phyloP scores from a whole-genome alignment of 2,888 invertebrate species.

The Steinernema hermaphroditum region DNA sequence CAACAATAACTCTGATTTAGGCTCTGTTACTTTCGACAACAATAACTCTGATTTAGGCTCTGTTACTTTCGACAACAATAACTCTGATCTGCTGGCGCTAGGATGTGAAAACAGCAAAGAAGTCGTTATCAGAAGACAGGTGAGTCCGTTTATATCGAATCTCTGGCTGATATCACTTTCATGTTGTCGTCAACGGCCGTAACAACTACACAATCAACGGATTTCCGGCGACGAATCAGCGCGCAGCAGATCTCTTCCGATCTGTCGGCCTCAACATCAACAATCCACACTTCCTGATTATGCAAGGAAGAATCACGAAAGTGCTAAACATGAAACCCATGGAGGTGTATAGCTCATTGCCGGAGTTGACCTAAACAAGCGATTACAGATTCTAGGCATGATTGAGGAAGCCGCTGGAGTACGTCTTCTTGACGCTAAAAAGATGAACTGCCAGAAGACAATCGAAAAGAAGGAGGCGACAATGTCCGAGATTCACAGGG shows the following conservation, averaged over 20 bases:
- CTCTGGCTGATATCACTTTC: constrained; percentile 26
- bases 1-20: no score
- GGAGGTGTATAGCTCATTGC: constrained; percentile 74
- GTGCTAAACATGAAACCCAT: constrained; percentile 97
- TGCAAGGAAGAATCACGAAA: constrained; percentile 98
- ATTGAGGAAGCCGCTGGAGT: constrained; percentile 98
- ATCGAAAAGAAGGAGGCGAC: constrained; percentile 91
- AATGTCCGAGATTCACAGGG: constrained; percentile 76
- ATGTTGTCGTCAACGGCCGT: constrained; percentile 65
- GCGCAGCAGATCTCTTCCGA: constrained; percentile 90
- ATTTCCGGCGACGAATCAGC: constrained; percentile 82
- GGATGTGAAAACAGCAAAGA: constrained; percentile 89
- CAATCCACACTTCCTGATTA: constrained; percentile 95
- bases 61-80: constrained; percentile 87
- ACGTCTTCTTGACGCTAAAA: constrained; percentile 91
- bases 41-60: no score
- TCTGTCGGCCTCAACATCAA: constrained; percentile 96
- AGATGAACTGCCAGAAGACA: constrained; percentile 80
- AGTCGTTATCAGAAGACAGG: constrained; percentile 88
- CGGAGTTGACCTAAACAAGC: constrained; percentile 25
- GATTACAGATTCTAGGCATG: constrained; percentile 83
- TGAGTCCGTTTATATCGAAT: constrained; percentile 63
- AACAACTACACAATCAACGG: constrained; percentile 90
- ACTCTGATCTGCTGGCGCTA: constrained; percentile 78
- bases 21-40: no score